Evolutionary conservation across 2,888 invertebrate species (phyloP).

Genomic region (Dromius quadrimaculatus): DNA sequence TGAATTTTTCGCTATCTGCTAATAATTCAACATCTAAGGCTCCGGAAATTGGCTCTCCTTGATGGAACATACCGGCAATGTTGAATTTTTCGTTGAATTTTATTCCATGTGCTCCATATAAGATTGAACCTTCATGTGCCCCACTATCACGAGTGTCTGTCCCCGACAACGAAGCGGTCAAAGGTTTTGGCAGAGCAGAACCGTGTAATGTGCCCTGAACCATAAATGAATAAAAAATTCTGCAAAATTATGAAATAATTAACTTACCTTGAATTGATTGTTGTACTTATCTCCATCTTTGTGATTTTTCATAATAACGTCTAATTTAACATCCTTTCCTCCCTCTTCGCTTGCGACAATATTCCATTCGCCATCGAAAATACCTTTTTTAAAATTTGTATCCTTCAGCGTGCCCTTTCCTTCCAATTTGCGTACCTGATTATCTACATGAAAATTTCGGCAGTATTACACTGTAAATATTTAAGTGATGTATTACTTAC

Average conservation of each 20-base stretch:
- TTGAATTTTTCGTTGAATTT: constrained; percentile 66
- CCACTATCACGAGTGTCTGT: constrained; percentile 54
- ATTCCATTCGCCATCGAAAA: constrained; percentile 64
- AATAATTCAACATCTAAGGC: constrained; percentile 68
- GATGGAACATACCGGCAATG: constrained; percentile 56
- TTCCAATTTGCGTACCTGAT: constrained; percentile 65
- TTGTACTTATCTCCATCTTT: constrained; percentile 60
- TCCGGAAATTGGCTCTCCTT: constrained; percentile 66
- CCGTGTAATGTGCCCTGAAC: constrained; percentile 63
- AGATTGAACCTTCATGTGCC: constrained; percentile 55
- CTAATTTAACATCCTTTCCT: constrained; percentile 66
- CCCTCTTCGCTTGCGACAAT: constrained; percentile 66
- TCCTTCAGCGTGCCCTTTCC: constrained; percentile 64
- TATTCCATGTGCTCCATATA: constrained; percentile 61
- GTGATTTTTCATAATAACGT: constrained; percentile 63
- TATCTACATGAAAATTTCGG: no score
- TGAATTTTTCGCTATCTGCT: constrained; percentile 72
- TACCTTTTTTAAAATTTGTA: constrained; percentile 64
- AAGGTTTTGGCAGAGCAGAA: constrained; percentile 61
- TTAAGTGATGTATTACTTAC: no score
- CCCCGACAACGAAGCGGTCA: constrained; percentile 60
- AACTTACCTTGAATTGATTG: constrained; percentile 57
- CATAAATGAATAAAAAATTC: background rate
- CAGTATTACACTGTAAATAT: no score
- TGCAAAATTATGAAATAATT: constrained; percentile 34